These are phyloP conservation scores for Toxotes lorentzi DNA, from an alignment of 2,797 vertebrate genomes.

Conservation along the genomic window DNA sequence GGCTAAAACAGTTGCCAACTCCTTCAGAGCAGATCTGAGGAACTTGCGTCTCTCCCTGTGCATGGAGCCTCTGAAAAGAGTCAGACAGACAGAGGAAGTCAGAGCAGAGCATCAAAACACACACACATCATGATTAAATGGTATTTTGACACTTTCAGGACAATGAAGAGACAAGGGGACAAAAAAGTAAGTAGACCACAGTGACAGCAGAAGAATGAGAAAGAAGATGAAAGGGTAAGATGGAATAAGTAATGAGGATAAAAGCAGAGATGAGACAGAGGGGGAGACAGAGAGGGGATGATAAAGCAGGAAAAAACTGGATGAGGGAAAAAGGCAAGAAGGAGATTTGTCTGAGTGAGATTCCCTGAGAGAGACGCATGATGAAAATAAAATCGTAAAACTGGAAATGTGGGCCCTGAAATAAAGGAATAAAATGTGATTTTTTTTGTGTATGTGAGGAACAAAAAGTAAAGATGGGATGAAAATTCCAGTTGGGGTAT, in stretches of 20 bases:
- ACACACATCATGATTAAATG: constrained; percentile 37
- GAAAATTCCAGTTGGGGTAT: not conserved
- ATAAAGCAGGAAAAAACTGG: constrained; percentile 13
- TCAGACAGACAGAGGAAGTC: constrained; percentile 41
- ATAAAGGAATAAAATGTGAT: constrained; percentile 15
- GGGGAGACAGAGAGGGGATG: constrained; percentile 27
- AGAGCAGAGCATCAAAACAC: constrained; percentile 43
- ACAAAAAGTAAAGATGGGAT: constrained; percentile 12
- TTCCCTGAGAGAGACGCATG: constrained; percentile 28
- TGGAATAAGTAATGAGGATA: constrained; percentile 64
- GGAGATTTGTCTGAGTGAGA: constrained; percentile 43
- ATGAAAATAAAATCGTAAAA: constrained; percentile 34
- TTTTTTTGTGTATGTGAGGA: not conserved
- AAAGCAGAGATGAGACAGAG: constrained; percentile 49
- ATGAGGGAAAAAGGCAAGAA: constrained; percentile 27
- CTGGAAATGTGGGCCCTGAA: constrained; percentile 15
- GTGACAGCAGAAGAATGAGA: constrained; percentile 53
- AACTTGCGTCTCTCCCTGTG: constrained; percentile 98
- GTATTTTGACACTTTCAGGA: constrained; percentile 73
- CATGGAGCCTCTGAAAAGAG: constrained; percentile 90
- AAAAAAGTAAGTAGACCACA: constrained; percentile 51
- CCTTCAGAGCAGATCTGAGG: constrained; percentile 95
- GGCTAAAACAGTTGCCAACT: constrained; percentile 96
- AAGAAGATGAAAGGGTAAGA: constrained; percentile 65
- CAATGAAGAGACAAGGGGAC: constrained; percentile 55